Base-by-base conservation (phyloP, 2,797 vertebrate species). In the Taeniopygia guttata region DNA sequence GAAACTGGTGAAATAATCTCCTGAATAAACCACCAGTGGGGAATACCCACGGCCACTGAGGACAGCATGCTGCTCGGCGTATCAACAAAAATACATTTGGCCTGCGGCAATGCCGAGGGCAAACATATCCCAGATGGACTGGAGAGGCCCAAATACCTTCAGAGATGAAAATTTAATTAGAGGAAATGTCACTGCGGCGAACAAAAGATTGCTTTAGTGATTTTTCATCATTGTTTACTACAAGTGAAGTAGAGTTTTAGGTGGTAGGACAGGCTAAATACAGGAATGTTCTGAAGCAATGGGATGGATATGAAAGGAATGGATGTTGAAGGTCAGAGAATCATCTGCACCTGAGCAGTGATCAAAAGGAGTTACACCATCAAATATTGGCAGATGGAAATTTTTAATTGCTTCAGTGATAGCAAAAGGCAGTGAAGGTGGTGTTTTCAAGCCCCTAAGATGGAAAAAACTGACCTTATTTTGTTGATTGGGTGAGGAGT, bases 161-260 rank as follows among this genome's bases (percentile, higher is more conserved):
- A 91, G 93, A 95, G 95, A 97, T 97, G 95, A 97, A 97, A 97
- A 94, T 96, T 97, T 97, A 96, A 97, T 97, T 97, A 97, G 92
- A 96, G 90, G 93, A 97, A 97, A 97, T 97, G 96, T 95, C 96
- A 97, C 76, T 86, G 63, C 77, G 93, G 95, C 93, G 96, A 97
- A 97, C 84, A 95, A 97, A 97, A 96, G 84, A 55, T 66, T 92
- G 92, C 92, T 96, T 84, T 96, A 85, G 64, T 78, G 91, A 73
- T 52, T 92, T 94, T 96, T 97, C 88, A 79, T 75, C 73, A 80
- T 72, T 94, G 77, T 93, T 97, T 88, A 87, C 66, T 89, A 55
- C 48, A 19, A 88, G 46, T 42, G 45, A 87, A 91, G 67, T 55
- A 22, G 22, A 80, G 89, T 82, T 96, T 93, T 89, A 95, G 96